phyloP scores from a whole-genome alignment of 2,888 invertebrate species.

The Toxonevra muliebris region DNA sequence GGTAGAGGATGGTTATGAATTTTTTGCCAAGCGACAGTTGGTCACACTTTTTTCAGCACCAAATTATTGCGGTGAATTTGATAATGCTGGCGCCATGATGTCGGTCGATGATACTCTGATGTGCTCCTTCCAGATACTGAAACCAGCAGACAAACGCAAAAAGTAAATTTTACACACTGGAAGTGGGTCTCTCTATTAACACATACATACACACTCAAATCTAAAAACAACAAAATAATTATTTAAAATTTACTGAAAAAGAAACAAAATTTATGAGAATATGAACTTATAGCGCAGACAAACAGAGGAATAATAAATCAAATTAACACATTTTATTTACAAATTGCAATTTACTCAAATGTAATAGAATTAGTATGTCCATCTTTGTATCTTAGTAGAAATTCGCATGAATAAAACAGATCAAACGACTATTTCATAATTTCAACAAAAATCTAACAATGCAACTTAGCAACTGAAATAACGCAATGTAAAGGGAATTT shows the following conservation, averaged over 20 bases:
- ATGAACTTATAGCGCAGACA: constrained; percentile 7
- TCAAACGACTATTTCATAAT: constrained; percentile 30
- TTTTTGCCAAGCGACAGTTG: constrained; percentile 96
- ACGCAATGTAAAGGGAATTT: not conserved
- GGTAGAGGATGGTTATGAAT: constrained; percentile 99
- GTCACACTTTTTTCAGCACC: constrained; percentile 93
- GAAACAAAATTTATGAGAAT: too few relatives aligned
- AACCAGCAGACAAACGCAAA: constrained; percentile 99
- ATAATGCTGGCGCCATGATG: constrained; percentile 95
- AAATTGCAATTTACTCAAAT: constrained; percentile 36
- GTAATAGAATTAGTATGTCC: constrained; percentile 25
- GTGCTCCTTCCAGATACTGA: constrained; percentile 98
- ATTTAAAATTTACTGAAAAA: constrained; percentile 21
- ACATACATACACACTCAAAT: constrained; percentile 15
- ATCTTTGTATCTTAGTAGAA: constrained; percentile 31
- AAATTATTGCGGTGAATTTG: constrained; percentile 93
- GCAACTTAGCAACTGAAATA: constrained; percentile 22
- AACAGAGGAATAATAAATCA: constrained; percentile 24
- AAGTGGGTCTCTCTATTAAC: constrained; percentile 15
- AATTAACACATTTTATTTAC: constrained; percentile 26
- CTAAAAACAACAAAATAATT: constrained; percentile 13
- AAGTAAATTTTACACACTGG: constrained; percentile 49
- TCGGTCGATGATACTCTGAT: constrained; percentile 98
- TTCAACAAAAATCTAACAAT: constrained; percentile 25
- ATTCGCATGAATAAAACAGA: constrained; percentile 33